Evolutionary conservation across 1,140 invertebrate species (phyloP), one percentile per base, ranked within the genome.

Genomic region (Rhynchophorus ferrugineus): DNA sequence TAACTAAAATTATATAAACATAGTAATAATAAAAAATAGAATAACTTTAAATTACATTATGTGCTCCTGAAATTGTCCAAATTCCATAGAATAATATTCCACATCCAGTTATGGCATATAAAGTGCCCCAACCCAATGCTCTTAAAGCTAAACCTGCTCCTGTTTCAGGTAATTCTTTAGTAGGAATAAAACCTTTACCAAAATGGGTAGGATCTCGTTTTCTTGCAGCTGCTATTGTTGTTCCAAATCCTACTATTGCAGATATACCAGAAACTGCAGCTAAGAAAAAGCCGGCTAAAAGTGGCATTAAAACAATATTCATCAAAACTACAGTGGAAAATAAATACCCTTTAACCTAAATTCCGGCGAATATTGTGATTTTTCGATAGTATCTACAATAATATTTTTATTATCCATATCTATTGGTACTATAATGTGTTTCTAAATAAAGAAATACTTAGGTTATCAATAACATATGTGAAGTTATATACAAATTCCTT

Each of bases 21-120:
- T 18, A 8, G 16, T 41, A 19, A 39, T 38, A 5, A 36, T 20
- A 22, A 7, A 36, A 17, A 16, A 0, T 35, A n/a, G 37, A 11
- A 49, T 9, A 17, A 18, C 48, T 37, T 19, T 17, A 18, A 62
- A 68, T 73, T 65, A 87, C 83, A 78, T 86, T 79, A 60, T 81
- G 79, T 21, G 88, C 90, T 54, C 90, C 91, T 22, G 89, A 83
- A 5, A 91, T 60, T 74, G 94, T 95, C 88, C 90, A 95, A 48
- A 94, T 80, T 8, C 79, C 78, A 71, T 84, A 92, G 67, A 84
- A 89, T 46, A 95, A 71, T 38, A 88, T 64, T 9, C 87, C 78
- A 58, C 89, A 89, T 8, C 91, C 90, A 29, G 83, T 74, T 11
- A 91, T 74, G 0, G 92, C 87, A 71, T 91, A 93, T 1, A 93